phyloP scores from a whole-genome alignment of 2,113 vertebrate genomes.

The Aptenodytes forsteri region DNA sequence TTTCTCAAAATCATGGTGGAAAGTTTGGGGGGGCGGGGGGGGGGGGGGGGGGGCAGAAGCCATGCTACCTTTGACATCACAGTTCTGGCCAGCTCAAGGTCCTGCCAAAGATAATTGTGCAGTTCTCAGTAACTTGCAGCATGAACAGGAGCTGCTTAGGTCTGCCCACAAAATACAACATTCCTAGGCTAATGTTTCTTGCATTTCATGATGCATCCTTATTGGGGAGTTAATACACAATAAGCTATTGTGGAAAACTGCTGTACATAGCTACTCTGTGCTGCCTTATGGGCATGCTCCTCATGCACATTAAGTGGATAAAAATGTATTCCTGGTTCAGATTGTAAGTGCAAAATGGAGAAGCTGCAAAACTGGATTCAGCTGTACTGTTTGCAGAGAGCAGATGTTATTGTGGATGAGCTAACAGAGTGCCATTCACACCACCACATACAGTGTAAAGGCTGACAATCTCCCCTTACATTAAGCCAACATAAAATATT shows the following conservation, averaged over 20 bases:
- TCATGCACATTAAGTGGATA: not conserved
- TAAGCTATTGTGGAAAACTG: not conserved
- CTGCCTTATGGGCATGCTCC: not conserved
- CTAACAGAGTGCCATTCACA: not conserved
- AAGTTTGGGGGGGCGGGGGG: too few relatives aligned
- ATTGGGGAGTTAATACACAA: not conserved
- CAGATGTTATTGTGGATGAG: not conserved
- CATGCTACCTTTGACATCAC: not conserved
- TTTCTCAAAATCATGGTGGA: not conserved
- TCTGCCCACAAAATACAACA: not conserved
- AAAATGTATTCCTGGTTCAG: not conserved
- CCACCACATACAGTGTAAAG: not conserved
- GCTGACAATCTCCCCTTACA: too few relatives aligned
- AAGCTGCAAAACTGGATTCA: not conserved
- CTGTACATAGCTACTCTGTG: not conserved
- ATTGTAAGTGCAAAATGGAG: not conserved
- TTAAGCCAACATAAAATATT: not conserved
- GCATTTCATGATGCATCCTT: not conserved
- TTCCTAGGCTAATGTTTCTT: not conserved
- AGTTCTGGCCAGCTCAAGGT: not conserved
- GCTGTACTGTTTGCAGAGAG: not conserved
- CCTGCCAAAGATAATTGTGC: not conserved
- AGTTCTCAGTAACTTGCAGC: not conserved
- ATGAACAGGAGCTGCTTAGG: not conserved
- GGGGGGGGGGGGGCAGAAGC: not conserved